Evolutionary conservation across 2,888 invertebrate species (phyloP).

Genomic region (Drosophila anomelani): DNA sequence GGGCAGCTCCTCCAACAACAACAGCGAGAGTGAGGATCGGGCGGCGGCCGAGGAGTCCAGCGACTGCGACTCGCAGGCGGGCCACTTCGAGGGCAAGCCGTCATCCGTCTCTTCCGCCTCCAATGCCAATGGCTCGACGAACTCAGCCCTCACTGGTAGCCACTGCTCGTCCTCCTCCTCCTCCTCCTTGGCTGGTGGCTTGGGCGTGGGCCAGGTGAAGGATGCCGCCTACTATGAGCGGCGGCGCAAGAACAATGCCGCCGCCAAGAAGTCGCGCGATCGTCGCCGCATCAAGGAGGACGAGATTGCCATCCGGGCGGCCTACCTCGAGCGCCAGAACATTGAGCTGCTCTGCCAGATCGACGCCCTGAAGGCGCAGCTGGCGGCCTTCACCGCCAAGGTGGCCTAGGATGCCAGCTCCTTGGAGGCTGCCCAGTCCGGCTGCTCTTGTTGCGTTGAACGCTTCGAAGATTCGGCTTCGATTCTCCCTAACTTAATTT

Average conservation of each 20-base stretch:
- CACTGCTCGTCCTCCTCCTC: conserved; percentile 10
- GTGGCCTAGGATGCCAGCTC: conserved; percentile 32
- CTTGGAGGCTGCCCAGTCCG: conserved; percentile 25
- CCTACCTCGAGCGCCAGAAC: conserved; percentile 94
- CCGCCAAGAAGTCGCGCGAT: conserved; percentile 97
- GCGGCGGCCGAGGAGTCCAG: conserved; percentile 81
- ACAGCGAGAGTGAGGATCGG: conserved; percentile 82
- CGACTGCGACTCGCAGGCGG: conserved; percentile 82
- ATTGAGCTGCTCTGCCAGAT: conserved; percentile 90
- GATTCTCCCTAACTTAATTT: neutral
- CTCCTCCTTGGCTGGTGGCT: neutral
- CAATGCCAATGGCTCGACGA: neutral
- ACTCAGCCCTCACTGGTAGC: neutral
- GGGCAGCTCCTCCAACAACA: conserved; percentile 77
- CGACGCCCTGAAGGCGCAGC: conserved; percentile 88
- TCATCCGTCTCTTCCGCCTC: conserved; percentile 16
- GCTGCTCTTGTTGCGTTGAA: conserved; percentile 75
- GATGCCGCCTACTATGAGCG: conserved; percentile 95
- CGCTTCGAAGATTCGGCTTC: conserved; percentile 58
- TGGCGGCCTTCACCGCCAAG: conserved; percentile 84
- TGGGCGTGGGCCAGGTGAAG: conserved; percentile 83
- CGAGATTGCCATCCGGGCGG: conserved; percentile 94
- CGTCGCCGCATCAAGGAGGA: conserved; percentile 95
- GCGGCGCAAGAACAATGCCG: conserved; percentile 95
- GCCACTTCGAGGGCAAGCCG: conserved; percentile 69